phyloP scores from a whole-genome alignment of 2,113 vertebrate genomes.

The Scophthalmus maximus region DNA sequence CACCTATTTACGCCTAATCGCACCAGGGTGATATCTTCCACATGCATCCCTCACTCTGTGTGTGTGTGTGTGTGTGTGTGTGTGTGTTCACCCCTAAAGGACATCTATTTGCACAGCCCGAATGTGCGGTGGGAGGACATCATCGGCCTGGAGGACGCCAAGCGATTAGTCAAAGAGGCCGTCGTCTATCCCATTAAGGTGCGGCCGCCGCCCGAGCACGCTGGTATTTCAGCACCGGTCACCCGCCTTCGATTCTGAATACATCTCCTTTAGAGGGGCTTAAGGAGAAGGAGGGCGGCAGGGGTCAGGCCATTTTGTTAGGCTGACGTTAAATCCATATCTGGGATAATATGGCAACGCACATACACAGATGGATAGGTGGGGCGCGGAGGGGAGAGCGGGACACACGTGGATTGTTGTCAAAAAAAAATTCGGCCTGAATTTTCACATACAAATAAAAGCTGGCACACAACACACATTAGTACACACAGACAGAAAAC shows the following conservation, averaged over 20 bases:
- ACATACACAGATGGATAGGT: constrained; percentile 55
- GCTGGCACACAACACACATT: neutral
- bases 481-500: neutral
- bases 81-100: constrained; percentile 44
- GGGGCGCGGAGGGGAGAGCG: neutral
- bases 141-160: constrained; percentile 94
- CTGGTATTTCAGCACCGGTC: constrained; percentile 79
- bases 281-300: constrained; percentile 55
- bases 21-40: constrained; percentile 7
- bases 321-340: constrained; percentile 83
- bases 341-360: constrained; percentile 72
- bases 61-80: constrained; percentile 30
- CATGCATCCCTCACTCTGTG: constrained; percentile 18
- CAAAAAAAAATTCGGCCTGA: constrained; percentile 28
- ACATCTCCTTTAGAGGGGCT: constrained; percentile 81
- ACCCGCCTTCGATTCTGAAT: constrained; percentile 82
- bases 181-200: constrained; percentile 97
- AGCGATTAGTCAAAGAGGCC: constrained; percentile 97
- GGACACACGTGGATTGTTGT: neutral
- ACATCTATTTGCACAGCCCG: constrained; percentile 91
- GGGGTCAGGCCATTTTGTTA: constrained; percentile 79
- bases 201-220: constrained; percentile 54
- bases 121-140: constrained; percentile 95
- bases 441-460: constrained; percentile 31
- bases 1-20: constrained; percentile 42